Evolutionary conservation across 2,797 vertebrate genomes (phyloP).

Genomic region (Liasis olivaceus): DNA sequence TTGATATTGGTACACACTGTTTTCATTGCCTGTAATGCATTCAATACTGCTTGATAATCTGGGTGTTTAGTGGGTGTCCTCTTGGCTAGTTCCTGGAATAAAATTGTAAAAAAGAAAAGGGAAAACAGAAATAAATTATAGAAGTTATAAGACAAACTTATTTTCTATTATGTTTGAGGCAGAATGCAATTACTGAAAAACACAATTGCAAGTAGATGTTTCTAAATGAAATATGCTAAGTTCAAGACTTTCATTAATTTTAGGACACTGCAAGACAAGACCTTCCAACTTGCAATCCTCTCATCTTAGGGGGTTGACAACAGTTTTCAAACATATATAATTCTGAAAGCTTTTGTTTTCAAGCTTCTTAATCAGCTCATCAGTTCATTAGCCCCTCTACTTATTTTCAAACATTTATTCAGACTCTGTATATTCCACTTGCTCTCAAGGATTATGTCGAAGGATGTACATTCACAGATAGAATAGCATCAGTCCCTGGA

Average conservation of each 20-base stretch:
- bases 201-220: background rate
- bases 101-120: background rate
- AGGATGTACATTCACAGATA: background rate
- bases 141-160: background rate
- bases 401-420: background rate
- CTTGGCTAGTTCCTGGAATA: conserved; percentile 89
- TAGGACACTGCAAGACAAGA: background rate
- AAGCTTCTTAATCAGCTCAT: background rate
- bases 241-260: background rate
- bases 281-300: background rate
- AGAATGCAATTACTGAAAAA: background rate
- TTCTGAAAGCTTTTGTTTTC: background rate
- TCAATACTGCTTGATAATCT: conserved; percentile 91
- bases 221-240: background rate
- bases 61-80: conserved; percentile 93
- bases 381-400: background rate
- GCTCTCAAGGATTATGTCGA: background rate
- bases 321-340: background rate
- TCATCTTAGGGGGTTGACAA: background rate
- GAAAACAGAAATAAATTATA: background rate
- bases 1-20: conserved; percentile 98
- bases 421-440: background rate
- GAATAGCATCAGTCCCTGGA: background rate
- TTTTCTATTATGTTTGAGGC: background rate
- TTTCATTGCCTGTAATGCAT: conserved; percentile 96